Conservation (phyloP, 1,140 invertebrate species). For the Adelges cooleyi region DNA sequence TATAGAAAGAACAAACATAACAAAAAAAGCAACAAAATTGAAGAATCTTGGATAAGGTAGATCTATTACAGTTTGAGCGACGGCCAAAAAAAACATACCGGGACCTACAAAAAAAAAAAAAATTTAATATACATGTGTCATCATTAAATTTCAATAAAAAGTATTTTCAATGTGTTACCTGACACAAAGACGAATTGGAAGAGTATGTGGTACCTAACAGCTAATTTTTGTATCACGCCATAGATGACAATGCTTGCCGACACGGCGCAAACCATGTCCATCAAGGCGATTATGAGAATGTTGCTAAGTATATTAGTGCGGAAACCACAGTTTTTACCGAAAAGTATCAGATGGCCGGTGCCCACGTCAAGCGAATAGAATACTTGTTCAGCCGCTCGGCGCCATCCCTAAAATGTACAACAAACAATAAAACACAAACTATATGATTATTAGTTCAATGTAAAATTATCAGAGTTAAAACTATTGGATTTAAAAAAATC, state of each 20-base stretch:
- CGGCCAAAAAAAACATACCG: not conserved
- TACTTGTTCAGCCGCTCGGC: slow-evolving; percentile 7
- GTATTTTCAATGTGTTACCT: not conserved
- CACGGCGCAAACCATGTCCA: not conserved
- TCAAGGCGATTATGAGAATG: not conserved
- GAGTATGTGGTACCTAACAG: no score
- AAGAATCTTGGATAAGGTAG: not conserved
- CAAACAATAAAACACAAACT: no score
- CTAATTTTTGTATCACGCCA: not conserved
- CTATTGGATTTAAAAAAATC: no score
- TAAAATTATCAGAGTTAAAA: no score
- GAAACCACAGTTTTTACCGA: not conserved
- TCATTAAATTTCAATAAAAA: not conserved
- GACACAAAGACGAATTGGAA: not conserved
- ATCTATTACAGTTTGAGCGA: not conserved
- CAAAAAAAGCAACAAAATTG: not conserved
- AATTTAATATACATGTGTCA: no score
- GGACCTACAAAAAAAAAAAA: slow-evolving; percentile 1
- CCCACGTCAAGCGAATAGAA: slow-evolving; percentile 7
- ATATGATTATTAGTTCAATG: no score
- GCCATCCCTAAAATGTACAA: not conserved
- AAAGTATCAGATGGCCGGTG: not conserved
- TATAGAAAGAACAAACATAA: not conserved
- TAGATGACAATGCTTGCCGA: not conserved
- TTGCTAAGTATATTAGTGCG: not conserved